A percentile compares a stretch with the other conserved stretches of the same genome.
Conservation (phyloP, 1,140 invertebrate genomes). For the Microplitis mediator region DNA sequence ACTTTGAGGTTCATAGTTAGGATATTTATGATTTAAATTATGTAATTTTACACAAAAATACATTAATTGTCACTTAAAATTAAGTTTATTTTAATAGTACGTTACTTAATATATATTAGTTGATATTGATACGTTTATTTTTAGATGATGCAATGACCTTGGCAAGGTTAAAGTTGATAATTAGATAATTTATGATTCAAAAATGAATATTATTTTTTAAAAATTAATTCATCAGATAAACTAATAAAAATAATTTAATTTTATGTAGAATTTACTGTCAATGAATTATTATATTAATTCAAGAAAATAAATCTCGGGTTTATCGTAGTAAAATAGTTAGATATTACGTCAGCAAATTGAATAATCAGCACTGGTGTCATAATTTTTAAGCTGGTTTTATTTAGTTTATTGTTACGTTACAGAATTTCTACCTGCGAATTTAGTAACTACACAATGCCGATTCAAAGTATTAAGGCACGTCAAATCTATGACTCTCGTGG, state of each 20-base stretch:
- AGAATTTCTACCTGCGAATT: constrained; percentile 41
- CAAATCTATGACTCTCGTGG: constrained; percentile 99
- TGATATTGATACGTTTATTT: no score
- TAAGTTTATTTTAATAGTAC: background rate
- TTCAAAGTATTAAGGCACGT: constrained; percentile 88
- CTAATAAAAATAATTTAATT: no score
- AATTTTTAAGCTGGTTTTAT: background rate
- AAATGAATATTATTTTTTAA: no score
- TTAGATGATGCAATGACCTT: constrained; percentile 35
- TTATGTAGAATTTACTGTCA: no score
- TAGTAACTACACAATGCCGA: constrained; percentile 67
- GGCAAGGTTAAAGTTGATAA: constrained; percentile 35
- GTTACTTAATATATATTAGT: no score
- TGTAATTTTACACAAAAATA: background rate
- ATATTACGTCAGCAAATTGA: background rate
- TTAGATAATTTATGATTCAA: background rate
- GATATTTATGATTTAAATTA: background rate
- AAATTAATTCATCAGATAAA: no score
- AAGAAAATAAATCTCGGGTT: no score
- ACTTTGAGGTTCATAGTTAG: constrained; percentile 31
- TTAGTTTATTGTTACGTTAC: constrained; percentile 24
- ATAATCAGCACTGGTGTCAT: background rate
- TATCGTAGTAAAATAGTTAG: background rate
- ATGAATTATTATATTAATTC: no score
- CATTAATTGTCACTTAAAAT: background rate